Conservation (phyloP, 2,113 vertebrate species). For the Pelvicachromis taeniatus region DNA sequence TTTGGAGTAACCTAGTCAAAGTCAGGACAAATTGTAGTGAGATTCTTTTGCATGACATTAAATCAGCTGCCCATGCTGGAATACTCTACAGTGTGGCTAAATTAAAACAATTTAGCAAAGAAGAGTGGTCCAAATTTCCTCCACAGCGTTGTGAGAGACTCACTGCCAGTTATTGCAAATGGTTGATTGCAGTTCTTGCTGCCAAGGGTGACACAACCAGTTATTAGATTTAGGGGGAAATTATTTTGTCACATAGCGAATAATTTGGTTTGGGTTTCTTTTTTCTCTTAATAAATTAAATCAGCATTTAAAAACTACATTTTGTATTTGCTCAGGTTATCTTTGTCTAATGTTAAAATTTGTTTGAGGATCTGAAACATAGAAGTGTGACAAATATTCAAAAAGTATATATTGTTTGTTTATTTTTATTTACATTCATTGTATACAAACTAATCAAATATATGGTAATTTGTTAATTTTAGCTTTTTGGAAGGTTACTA, state of each 20-base stretch:
- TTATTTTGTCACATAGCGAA: neutral
- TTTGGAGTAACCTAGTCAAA: neutral
- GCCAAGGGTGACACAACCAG: neutral
- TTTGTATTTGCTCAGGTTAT: neutral
- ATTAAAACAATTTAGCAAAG: neutral
- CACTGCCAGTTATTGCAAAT: neutral
- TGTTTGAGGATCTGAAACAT: neutral
- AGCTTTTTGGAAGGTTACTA: neutral
- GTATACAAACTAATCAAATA: neutral
- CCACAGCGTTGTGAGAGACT: neutral
- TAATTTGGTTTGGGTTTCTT: neutral
- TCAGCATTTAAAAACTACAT: neutral
- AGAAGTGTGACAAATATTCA: neutral
- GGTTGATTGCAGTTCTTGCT: neutral
- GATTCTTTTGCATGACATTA: neutral
- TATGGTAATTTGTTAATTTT: neutral
- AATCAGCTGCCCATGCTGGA: neutral
- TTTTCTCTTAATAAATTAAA: neutral
- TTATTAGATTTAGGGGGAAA: neutral
- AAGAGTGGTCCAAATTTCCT: neutral
- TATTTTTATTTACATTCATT: neutral
- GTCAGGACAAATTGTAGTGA: neutral
- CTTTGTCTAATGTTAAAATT: neutral
- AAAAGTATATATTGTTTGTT: neutral
- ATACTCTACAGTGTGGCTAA: neutral